A percentile compares a stretch with the other conserved stretches of the same genome.
phyloP scores from a whole-genome alignment of 2,888 invertebrate species.

The Harpalus rubripes region DNA sequence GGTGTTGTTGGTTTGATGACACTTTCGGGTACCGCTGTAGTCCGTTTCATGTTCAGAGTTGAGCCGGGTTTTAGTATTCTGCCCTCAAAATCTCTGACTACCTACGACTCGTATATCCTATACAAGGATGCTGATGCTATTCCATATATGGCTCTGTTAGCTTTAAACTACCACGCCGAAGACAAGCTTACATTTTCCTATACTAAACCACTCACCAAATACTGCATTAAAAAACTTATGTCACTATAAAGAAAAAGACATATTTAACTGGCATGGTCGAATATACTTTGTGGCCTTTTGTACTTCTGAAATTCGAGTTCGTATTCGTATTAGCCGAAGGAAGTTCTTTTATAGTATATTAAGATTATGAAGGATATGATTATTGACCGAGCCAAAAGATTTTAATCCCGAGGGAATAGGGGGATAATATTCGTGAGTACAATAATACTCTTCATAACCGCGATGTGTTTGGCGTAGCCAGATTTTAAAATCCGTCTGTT shows the following conservation, averaged over 20 bases:
- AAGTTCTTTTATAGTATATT: too few species aligned
- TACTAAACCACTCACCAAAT: neutral
- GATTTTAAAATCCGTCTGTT: too few species aligned
- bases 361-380: too few species aligned
- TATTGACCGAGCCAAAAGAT: too few species aligned
- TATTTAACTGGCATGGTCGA: neutral
- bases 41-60: constrained; percentile 31
- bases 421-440: too few species aligned
- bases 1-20: constrained; percentile 35
- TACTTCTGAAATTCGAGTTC: too few species aligned
- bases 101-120: constrained; percentile 12
- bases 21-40: constrained; percentile 43
- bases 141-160: constrained; percentile 11
- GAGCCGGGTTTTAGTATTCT: constrained; percentile 44
- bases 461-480: too few species aligned
- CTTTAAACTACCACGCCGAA: constrained; percentile 13
- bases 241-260: neutral
- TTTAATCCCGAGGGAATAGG: too few species aligned
- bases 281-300: too few species aligned
- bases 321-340: too few species aligned
- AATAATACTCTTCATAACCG: too few species aligned
- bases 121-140: constrained; percentile 31
- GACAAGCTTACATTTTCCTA: constrained; percentile 16
- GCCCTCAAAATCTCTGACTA: constrained; percentile 30
- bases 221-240: neutral